Base-by-base conservation (phyloP, 2,888 invertebrate species). In the Drosophila seclusa region DNA sequence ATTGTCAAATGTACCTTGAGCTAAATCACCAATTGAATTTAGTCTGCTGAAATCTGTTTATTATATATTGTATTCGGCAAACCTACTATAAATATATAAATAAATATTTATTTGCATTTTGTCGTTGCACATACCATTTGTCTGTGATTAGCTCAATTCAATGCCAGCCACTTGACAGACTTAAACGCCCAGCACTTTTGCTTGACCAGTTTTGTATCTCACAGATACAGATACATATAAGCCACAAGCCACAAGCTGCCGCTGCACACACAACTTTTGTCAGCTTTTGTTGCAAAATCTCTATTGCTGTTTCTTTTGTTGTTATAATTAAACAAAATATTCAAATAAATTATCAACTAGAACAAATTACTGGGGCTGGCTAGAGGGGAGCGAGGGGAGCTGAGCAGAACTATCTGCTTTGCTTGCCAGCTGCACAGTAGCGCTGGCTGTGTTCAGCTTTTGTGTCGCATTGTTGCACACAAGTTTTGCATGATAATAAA, bases 281-380 rank as follows among this genome's bases (percentile, higher is more conserved):
- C 45, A 71, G 52, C 57, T 59, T 48, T 58, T 60, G 65, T 78
- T 74, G 78, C 58, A 59, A 78, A 76, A 78, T 72, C 36, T 27
- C 5, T 45, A 13, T 53, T 11, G 24, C 57, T 72, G 63, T 79
- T 64, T 79, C 79, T 68, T 81, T 80, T 82, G 67, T 71, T 68
- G 62, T 42, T 65, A 62, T 76, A 83, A 87, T 87, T 87, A 82
- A 68, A 73, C 68, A 68, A 82, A 87, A 84, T 87, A 82, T 87
- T 84, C 82, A 84, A 84, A 87, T 84, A 87, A 87, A 87, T 84
- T 87, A 84, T 87, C 82, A 87, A 87, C 72, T 76, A 84, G 84
- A 84, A 84, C 84, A 87, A 84, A 80, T 82, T 77, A 36, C 52
- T 57, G 24, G 4, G 45, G 4, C 2, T 45, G 45, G 4, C 24